These are phyloP conservation scores for Anguilla anguilla DNA, from an alignment of 2,797 vertebrate genomes.

Conservation along the genomic window DNA sequence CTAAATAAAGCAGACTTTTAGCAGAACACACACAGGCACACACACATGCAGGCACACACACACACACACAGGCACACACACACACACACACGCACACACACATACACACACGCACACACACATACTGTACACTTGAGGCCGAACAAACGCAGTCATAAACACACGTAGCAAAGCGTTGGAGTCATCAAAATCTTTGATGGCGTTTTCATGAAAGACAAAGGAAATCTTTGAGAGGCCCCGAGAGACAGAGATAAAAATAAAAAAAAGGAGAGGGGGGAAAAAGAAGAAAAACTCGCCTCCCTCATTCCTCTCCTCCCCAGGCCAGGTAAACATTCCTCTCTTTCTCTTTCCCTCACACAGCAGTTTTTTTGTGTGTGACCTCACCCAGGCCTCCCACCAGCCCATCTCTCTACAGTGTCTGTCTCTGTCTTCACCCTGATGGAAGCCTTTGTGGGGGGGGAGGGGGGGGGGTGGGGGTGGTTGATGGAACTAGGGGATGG, in stretches of 20 bases:
- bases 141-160: constrained; percentile 67
- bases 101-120: constrained; percentile 27
- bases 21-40: constrained; percentile 43
- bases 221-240: constrained; percentile 57
- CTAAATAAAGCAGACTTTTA: constrained; percentile 46
- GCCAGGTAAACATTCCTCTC: constrained; percentile 38
- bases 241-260: constrained; percentile 28
- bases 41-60: constrained; percentile 44
- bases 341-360: constrained; percentile 66
- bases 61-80: not conserved
- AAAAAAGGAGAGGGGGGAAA: not conserved
- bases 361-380: constrained; percentile 63
- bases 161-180: constrained; percentile 69
- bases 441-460: not conserved
- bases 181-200: constrained; percentile 62
- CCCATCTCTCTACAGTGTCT: constrained; percentile 53
- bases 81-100: constrained; percentile 41
- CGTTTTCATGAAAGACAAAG: constrained; percentile 60
- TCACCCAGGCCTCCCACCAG: constrained; percentile 35
- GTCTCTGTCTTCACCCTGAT: constrained; percentile 33
- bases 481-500: not conserved
- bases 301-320: constrained; percentile 43
- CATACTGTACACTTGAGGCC: constrained; percentile 50
- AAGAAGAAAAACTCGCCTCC: constrained; percentile 22
- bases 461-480: constrained; percentile 26